Base-by-base conservation (phyloP, 2,888 invertebrate species). In the Ennomos quercinarius region DNA sequence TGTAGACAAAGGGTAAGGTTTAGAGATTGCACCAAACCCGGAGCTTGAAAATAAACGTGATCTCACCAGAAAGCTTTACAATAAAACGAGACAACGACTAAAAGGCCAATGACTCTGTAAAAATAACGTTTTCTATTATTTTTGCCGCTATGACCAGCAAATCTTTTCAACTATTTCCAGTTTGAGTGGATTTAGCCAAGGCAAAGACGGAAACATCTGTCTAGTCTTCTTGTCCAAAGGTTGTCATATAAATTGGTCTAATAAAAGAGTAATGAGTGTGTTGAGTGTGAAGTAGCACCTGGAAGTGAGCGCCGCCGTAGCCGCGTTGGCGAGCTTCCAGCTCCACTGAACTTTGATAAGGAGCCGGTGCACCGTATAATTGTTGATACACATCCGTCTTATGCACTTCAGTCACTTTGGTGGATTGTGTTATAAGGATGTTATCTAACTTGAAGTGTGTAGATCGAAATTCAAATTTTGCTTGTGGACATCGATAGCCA, bases 281-380 rank as follows among this genome's bases (percentile, higher is more conserved):
- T 54, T 75, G 68, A 76, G 76, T 77, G 73, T 48, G 67, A 63
- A 64, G 71, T 64, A 76, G 80, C 87, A 88, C 87, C 89, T 90
- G 88, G 88, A 89, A 90, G 88, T 86, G 78, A 75, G 73, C 76
- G 76, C 77, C 76, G 76, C 77, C 66, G 73, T 80, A 85, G 83
- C 83, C 83, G 82, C 78, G 69, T 89, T 91, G 91, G 91, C 91
- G 67, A 66, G 64, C 59, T 77, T 89, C 91, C 91, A 91, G 90
- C 81, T 85, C 91, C 71, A 91, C 87, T 91, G 90, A 91, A 91
- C 91, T 91, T 91, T 91, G 89, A 89, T 89, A 88, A 87, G 76
- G 76, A 78, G 77, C 74, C 75, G 73, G 70, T 74, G 74, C 78
- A 47, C 53, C 57, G 76, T 79, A 78, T 84, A 84, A 84, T 84